Conservation (phyloP, 2,888 invertebrate species). For the Sesamia inferens region DNA sequence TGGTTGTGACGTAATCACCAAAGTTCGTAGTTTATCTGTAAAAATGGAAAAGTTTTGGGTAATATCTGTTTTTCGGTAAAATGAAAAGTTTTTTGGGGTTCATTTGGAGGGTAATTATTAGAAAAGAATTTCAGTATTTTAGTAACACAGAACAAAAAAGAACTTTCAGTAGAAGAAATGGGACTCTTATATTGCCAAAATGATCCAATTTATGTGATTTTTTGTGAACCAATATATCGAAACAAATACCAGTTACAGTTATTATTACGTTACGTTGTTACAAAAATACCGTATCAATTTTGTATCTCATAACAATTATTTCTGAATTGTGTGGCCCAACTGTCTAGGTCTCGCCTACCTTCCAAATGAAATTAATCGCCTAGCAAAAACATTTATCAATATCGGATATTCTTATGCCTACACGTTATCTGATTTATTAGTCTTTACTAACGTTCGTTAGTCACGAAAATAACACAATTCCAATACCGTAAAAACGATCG, state of each 20-base stretch:
- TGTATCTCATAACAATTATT: background rate
- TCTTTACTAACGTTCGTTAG: conserved; percentile 32
- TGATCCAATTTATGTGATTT: background rate
- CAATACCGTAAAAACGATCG: conserved; percentile 29
- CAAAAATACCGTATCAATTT: background rate
- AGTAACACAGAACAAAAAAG: background rate
- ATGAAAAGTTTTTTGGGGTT: background rate
- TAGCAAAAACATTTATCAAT: conserved; percentile 27
- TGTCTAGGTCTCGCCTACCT: background rate
- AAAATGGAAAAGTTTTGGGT: conserved; percentile 32
- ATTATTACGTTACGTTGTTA: background rate
- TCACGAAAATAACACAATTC: conserved; percentile 48
- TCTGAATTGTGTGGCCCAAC: background rate
- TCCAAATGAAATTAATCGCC: conserved; percentile 11
- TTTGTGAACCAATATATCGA: background rate
- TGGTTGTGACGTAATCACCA: conserved; percentile 21
- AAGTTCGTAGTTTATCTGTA: conserved; percentile 48
- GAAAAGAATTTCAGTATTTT: background rate
- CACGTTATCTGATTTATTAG: conserved; percentile 39
- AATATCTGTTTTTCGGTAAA: background rate
- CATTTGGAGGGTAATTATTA: background rate
- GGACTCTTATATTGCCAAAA: background rate
- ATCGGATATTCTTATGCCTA: conserved; percentile 15
- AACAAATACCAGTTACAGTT: background rate
- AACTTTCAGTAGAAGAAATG: background rate